phyloP scores from a whole-genome alignment of 1,140 invertebrate genomes.

The Calosoma granatense region DNA sequence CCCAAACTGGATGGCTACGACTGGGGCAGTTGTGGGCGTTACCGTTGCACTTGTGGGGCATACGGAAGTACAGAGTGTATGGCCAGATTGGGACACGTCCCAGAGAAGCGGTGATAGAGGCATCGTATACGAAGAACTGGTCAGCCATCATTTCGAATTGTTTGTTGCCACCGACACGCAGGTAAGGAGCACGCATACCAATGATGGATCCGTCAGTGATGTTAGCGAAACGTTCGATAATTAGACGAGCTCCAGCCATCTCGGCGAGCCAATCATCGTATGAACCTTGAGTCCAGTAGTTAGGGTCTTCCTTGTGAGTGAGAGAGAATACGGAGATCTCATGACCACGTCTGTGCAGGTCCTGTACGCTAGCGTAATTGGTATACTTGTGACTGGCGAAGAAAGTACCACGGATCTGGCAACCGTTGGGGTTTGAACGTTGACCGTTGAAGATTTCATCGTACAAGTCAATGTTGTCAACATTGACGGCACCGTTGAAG shows the following conservation, averaged over 20 bases:
- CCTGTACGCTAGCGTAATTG: conserved; percentile 89
- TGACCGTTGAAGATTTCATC: conserved; percentile 82
- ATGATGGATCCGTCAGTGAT: conserved; percentile 85
- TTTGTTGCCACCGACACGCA: conserved; percentile 85
- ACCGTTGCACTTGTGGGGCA: conserved; percentile 90
- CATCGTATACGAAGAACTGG: conserved; percentile 89
- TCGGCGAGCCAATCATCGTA: conserved; percentile 92
- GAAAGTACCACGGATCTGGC: conserved; percentile 87
- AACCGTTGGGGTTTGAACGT: conserved; percentile 84
- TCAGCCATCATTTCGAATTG: conserved; percentile 95
- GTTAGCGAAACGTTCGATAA: conserved; percentile 81
- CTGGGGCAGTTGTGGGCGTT: conserved; percentile 88
- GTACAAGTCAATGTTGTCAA: conserved; percentile 87
- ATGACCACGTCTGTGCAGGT: conserved; percentile 83
- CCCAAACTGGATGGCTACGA: conserved; percentile 84
- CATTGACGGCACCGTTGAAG: conserved; percentile 90
- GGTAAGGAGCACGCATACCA: conserved; percentile 79
- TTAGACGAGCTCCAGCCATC: conserved; percentile 86
- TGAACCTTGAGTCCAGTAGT: conserved; percentile 77
- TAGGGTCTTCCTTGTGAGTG: conserved; percentile 82
- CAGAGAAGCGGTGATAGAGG: conserved; percentile 83
- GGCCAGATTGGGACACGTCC: conserved; percentile 88
- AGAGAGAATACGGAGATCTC: conserved; percentile 91
- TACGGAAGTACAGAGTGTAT: conserved; percentile 89
- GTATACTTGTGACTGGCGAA: conserved; percentile 95